These are phyloP conservation scores for Lobophora halterata DNA, from an alignment of 2,888 invertebrate species.

Conservation along the genomic window DNA sequence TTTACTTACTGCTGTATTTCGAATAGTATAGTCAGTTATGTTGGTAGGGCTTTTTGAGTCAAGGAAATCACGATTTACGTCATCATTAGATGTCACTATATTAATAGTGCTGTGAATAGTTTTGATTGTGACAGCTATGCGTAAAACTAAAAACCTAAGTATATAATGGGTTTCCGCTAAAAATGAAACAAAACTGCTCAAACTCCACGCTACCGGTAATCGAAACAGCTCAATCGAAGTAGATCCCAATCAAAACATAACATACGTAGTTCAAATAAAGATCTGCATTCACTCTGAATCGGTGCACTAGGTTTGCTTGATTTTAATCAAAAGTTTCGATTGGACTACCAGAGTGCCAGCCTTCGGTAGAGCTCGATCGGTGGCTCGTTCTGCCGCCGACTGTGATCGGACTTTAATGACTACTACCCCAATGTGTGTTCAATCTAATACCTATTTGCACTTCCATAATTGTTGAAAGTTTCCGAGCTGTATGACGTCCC, in stretches of 20 bases:
- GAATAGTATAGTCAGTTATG: too few relatives aligned
- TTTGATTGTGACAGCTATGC: too few relatives aligned
- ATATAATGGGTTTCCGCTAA: too few relatives aligned
- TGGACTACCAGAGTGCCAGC: constrained; percentile 70
- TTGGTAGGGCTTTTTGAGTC: too few relatives aligned
- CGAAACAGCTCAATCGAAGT: constrained; percentile 62
- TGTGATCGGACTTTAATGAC: constrained; percentile 65
- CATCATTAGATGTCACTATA: too few relatives aligned
- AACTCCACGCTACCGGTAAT: constrained; percentile 40
- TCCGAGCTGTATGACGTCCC: constrained; percentile 38
- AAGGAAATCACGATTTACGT: too few relatives aligned
- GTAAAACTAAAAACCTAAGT: too few relatives aligned
- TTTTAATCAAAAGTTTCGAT: constrained; percentile 81
- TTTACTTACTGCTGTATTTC: too few relatives aligned
- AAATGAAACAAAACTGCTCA: too few relatives aligned
- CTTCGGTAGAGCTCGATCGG: constrained; percentile 61
- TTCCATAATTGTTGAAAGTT: constrained; percentile 68
- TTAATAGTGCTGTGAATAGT: too few relatives aligned
- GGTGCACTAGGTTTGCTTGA: constrained; percentile 70
- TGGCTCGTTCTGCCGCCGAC: constrained; percentile 10
- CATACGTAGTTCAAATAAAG: constrained; percentile 72
- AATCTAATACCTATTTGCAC: constrained; percentile 69
- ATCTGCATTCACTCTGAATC: constrained; percentile 61
- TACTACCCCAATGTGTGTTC: constrained; percentile 65
- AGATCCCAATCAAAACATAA: constrained; percentile 64